Evolutionary conservation across 2,797 vertebrate genomes (phyloP), one percentile per base, ranked within the genome.

Genomic region (Pelodytes ibericus): DNA sequence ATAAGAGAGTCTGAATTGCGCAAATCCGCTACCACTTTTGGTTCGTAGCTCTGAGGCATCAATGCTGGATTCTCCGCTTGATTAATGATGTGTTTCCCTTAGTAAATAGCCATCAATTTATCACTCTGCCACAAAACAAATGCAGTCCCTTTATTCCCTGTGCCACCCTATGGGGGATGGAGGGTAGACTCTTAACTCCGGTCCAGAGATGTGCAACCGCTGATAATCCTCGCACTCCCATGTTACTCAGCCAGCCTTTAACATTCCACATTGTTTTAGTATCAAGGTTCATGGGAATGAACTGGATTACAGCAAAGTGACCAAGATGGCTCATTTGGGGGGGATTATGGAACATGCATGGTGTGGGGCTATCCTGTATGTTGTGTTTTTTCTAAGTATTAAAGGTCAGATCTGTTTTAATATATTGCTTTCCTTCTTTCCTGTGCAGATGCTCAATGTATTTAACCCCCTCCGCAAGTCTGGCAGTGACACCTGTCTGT

Each of bases 381-480:
- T n/a, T n/a, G n/a, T n/a, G n/a, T n/a, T n/a, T n/a, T n/a, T n/a
- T n/a, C n/a, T n/a, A n/a, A n/a, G n/a, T 13, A 39, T 39, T 39
- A 39, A 39, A 39, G 53, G 4, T 24, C 30, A 16, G n/a, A 3
- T 2, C 3, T 13, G 20, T 47, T 18, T 56, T 41, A n/a, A 18
- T 8, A 6, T 4, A 15, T 29, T n/a, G 3, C 20, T 9, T 49
- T 25, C 60, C 2, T 49, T 56, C 39, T 49, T 31, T 47, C 18
- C 30, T 44, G 18, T 10, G 60, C 76, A 79, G 76, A 79, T 79
- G 76, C 76, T 79, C 33, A 29, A 73, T 26, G 76, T 79, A 24
- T 79, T 79, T 62, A 79, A 79, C 70, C 76, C 76, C 2, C 56
- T 79, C 3, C 63, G 76, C 4, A 79, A 79, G 62, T 72, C 76